Conservation (phyloP, 2,113 vertebrate species). For the Lepisosteus osseus region DNA sequence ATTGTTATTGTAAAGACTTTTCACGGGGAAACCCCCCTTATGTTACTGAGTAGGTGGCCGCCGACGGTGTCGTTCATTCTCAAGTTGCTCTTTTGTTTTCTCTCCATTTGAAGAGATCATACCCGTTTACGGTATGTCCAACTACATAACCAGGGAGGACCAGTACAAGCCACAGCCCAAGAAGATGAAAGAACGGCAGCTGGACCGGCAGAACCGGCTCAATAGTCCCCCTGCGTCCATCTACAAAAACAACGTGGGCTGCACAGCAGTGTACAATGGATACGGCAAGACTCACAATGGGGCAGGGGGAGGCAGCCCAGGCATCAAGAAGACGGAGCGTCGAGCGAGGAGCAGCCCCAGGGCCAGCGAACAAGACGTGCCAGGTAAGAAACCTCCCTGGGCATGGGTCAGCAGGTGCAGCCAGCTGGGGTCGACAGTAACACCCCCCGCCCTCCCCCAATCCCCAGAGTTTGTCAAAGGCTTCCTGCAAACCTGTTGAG, state of each 20-base stretch:
- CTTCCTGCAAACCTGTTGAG: no score
- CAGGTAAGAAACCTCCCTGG: conserved; percentile 52
- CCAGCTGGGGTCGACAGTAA: no score
- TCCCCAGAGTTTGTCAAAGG: no score
- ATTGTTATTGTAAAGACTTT: no score
- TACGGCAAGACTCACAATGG: conserved; percentile 75
- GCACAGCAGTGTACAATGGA: conserved; percentile 77
- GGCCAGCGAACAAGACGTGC: conserved; percentile 77
- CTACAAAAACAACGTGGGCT: conserved; percentile 79
- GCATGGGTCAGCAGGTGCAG: no score
- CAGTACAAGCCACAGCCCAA: conserved; percentile 94
- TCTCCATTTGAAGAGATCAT: conserved; percentile 77
- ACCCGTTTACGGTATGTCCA: conserved; percentile 93
- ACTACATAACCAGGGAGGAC: conserved; percentile 87
- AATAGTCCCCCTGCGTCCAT: conserved; percentile 87
- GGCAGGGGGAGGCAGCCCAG: conserved; percentile 58
- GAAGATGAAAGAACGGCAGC: conserved; percentile 87
- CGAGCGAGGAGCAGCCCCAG: conserved; percentile 86
- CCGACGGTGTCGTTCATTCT: no score
- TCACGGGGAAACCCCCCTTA: no score
- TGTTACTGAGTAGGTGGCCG: no score
- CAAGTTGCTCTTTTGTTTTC: no score
- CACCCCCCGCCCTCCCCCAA: no score
- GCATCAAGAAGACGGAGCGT: conserved; percentile 79
- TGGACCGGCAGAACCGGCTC: conserved; percentile 89